A percentile compares a stretch with the other conserved stretches of the same genome.
Evolutionary conservation across 2,888 invertebrate genomes (phyloP).

Genomic region (Drosophila limbata): DNA sequence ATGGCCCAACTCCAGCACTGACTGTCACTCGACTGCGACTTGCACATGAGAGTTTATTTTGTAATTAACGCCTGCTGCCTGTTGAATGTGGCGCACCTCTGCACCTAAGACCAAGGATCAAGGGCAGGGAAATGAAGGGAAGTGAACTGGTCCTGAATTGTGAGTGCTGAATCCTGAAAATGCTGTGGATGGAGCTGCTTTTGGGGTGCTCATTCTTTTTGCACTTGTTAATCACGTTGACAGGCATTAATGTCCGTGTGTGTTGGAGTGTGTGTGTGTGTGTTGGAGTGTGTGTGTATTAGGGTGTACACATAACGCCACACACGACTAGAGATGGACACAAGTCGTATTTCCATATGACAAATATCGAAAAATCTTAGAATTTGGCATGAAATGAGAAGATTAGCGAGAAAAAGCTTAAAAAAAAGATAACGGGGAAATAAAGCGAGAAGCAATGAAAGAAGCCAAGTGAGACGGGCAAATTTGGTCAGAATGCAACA

Average conservation of each 20-base stretch:
- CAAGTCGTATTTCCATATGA: background rate
- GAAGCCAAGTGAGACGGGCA: background rate
- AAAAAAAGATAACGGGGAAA: no score
- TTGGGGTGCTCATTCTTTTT: constrained; percentile 45
- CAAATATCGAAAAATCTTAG: background rate
- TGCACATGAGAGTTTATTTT: constrained; percentile 84
- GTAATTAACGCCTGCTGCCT: constrained; percentile 85
- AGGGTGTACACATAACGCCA: background rate
- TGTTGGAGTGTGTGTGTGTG: background rate
- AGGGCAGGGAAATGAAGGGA: background rate
- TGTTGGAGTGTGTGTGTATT: constrained; percentile 2
- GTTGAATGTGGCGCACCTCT: constrained; percentile 58
- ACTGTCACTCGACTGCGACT: constrained; percentile 34
- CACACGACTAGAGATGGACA: constrained; percentile 32
- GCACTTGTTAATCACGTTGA: constrained; percentile 77
- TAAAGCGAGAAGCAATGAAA: background rate
- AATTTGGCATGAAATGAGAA: background rate
- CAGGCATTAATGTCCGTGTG: constrained; percentile 47
- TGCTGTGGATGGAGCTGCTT: constrained; percentile 2
- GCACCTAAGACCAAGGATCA: constrained; percentile 57
- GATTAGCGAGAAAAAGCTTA: background rate
- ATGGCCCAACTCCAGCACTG: constrained; percentile 2
- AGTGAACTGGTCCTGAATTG: constrained; percentile 1
- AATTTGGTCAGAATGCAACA: background rate
- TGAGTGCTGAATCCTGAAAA: background rate